These are phyloP conservation scores for Yponomeuta cagnagella DNA, from an alignment of 2,888 invertebrate species.

Conservation along the genomic window DNA sequence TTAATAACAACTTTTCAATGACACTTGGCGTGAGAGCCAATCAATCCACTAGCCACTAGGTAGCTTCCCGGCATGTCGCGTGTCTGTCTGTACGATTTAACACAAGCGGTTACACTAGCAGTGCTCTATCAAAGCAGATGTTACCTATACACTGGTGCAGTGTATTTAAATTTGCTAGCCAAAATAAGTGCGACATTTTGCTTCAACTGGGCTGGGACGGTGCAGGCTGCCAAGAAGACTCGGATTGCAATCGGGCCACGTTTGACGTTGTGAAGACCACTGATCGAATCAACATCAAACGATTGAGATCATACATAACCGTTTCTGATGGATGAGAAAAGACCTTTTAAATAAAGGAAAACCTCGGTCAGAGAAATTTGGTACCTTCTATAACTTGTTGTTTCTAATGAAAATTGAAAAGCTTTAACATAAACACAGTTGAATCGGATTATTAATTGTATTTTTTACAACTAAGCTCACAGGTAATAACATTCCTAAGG, in stretches of 20 bases:
- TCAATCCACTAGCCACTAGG: not conserved
- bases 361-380: no score
- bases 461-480: no score
- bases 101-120: slow-evolving; percentile 33
- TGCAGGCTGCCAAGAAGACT: slow-evolving; percentile 63
- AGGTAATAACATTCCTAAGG: no score
- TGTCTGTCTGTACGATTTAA: slow-evolving; percentile 21
- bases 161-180: slow-evolving; percentile 69
- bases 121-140: slow-evolving; percentile 27
- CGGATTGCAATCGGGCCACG: slow-evolving; percentile 64
- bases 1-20: slow-evolving; percentile 31
- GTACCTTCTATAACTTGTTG: no score
- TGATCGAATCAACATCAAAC: not conserved
- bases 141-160: slow-evolving; percentile 4
- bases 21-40: slow-evolving; percentile 41
- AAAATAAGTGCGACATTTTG: slow-evolving; percentile 75
- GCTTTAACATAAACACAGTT: no score
- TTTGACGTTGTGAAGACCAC: slow-evolving; percentile 14
- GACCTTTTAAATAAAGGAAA: no score
- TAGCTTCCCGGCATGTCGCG: slow-evolving; percentile 17
- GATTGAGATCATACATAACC: not conserved
- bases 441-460: no score
- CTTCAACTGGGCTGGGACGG: slow-evolving; percentile 63
- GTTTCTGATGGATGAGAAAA: not conserved
- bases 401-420: no score